Evolutionary conservation across 2,797 vertebrate species (phyloP), one percentile per base, ranked within the genome.

Genomic region (Notamacropus eugenii): DNA sequence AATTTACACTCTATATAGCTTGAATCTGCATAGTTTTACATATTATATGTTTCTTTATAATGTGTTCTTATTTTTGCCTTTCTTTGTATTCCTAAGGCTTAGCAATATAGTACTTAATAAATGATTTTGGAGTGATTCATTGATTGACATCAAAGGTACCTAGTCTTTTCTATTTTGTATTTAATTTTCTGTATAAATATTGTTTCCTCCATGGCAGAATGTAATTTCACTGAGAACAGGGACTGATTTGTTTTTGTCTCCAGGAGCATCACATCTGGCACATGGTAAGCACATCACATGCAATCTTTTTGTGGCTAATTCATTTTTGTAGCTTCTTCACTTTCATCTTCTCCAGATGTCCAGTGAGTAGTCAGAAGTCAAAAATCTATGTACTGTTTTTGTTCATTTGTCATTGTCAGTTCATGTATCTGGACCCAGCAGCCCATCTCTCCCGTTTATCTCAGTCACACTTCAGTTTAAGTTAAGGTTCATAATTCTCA

Each of bases 401-500:
- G 91, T 93, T 95, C 97, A 98, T 98, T 98, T 93, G 97, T 98
- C 98, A 98, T 55, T 97, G 92, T 96, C 94, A 97, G 29, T 97
- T 94, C 95, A 96, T 93, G 52, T 94, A 96, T 98, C 97, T 93
- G 74, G 62, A 98, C 92, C 67, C 96, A 96, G 87, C 0, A 94
- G 93, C 96, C 93, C 94, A 87, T 95, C 92, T 92, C 90, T 97
- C 92, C 50, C 92, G 29, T 97, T 50, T 93, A 93, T 22, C 50
- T 34, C 50, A 96, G 46, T 90, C 96, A 24, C 34, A 97, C 55
- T 82, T 93, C 91, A 91, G 57, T 97, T 92, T 97, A 95, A 98
- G 82, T 31, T 58, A 82, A 0, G 0, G 0, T 95, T 94, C 95
- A 93, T 92, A 95, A 97, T 95, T 52, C 55, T 96, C 40, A 95